Percentiles rank a stretch among this genome's conserved stretches.
Evolutionary conservation across 2,797 vertebrate genomes (phyloP).

Genomic region (Phoebastria nigripes): DNA sequence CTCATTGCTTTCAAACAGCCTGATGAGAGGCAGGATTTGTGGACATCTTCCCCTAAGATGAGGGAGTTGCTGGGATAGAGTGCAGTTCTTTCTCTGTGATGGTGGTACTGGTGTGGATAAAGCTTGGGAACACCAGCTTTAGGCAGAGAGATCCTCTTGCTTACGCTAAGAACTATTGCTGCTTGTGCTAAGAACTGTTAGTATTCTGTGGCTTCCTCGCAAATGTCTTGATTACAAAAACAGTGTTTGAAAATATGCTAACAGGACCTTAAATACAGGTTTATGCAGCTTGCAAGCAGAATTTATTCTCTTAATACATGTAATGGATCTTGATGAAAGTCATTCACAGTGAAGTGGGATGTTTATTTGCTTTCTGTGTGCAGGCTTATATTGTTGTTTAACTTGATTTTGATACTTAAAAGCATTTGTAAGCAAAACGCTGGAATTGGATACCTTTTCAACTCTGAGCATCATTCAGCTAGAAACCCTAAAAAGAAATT

Average conservation of each 20-base stretch:
- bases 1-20: neutral
- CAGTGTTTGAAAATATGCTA: constrained; percentile 15
- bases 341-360: neutral
- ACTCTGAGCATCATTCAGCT: neutral
- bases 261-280: constrained; percentile 20
- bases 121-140: neutral
- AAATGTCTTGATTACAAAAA: constrained; percentile 18
- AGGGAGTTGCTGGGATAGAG: neutral
- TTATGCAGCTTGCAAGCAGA: constrained; percentile 11
- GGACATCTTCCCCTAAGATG: neutral
- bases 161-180: neutral
- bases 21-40: neutral
- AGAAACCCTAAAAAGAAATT: neutral
- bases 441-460: neutral
- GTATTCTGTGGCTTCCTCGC: neutral
- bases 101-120: neutral
- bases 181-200: neutral
- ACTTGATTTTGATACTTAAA: neutral
- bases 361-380: neutral
- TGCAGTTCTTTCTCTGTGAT: neutral
- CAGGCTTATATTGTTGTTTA: neutral
- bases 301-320: neutral
- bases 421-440: neutral
- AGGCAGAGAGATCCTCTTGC: neutral
- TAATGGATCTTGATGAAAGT: constrained; percentile 18